phyloP scores from a whole-genome alignment of 2,888 invertebrate species.

The Standfussiana lucernea region DNA sequence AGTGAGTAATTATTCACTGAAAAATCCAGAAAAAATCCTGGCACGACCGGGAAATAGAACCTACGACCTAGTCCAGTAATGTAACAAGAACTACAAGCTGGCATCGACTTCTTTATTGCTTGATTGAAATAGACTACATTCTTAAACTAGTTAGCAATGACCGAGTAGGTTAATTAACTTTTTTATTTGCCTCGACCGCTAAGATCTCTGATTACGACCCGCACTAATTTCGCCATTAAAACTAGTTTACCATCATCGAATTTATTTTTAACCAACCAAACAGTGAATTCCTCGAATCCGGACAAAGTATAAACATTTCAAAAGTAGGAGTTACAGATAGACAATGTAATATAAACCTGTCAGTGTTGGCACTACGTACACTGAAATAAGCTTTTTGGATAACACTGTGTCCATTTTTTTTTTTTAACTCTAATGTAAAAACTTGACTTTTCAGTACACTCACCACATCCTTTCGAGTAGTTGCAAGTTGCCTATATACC shows the following conservation, averaged over 20 bases:
- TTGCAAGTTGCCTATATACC: too few relatives aligned
- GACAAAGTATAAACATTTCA: conserved; percentile 40
- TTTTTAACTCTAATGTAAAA: background rate
- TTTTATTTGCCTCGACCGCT: conserved; percentile 19
- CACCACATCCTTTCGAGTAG: background rate
- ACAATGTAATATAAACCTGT: conserved; percentile 19
- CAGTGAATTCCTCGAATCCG: conserved; percentile 15
- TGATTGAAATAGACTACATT: conserved; percentile 4
- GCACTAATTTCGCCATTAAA: conserved; percentile 26
- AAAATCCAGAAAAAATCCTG: background rate
- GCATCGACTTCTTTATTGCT: background rate
- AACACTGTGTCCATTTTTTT: background rate
- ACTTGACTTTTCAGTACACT: background rate
- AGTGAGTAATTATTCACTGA: background rate
- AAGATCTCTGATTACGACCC: conserved; percentile 17
- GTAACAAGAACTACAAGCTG: background rate
- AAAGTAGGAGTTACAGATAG: conserved; percentile 22
- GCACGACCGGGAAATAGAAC: background rate
- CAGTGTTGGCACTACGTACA: conserved; percentile 20
- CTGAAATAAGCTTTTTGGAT: background rate
- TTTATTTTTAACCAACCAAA: conserved; percentile 26
- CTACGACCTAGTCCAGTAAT: background rate
- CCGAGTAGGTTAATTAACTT: background rate
- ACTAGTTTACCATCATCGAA: conserved; percentile 15
- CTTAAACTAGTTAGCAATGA: background rate